Evolutionary conservation across 2,113 vertebrate genomes (phyloP), one percentile per base, ranked within the genome.

Genomic region (Fulica atra): DNA sequence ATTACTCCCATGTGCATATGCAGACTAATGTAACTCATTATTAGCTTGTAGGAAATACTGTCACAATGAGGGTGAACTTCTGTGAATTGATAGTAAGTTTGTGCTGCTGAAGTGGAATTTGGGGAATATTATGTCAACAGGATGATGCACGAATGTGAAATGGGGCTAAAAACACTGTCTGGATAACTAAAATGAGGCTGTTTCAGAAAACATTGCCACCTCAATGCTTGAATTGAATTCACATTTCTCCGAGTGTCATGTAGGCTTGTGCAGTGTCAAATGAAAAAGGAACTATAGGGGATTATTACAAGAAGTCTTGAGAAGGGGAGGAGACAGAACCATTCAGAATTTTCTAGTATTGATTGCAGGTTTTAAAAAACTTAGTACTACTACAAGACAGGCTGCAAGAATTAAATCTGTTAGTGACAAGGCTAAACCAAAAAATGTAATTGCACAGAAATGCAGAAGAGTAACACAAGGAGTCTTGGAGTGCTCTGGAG

Each of bases 241-340:
- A 7, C 3, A 0, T 76, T 72, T 80, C 8, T 83, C 59, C 88
- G 42, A 11, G 8, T 72, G 23, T 83, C 25, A 25, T 44, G 68
- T 65, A 64, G 24, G 24, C 28, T 63, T 80, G 25, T 60, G 16
- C 20, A 42, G 20, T 66, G 17, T 18, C 25, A 28, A 7, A 19
- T 10, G 5, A 64, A 25, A 76, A 40, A 64, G 10, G 26, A 70
- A 59, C 21, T 44, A 26, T 0, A 33, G 6, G 11, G 16, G 35
- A 6, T 89, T 69, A 48, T 69, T 69, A 16, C 3, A 74, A 13
- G 13, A 63, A 78, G 29, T 20, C 11, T 51, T 84, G 15, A 5
- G 13, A 6, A 6, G 19, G 28, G 9, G 3, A 1, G 4, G 10
- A n/a, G 9, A n/a, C 8, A 68, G 29, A 60, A 71, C 3, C 4